Percentiles rank a stretch among this genome's conserved stretches.
phyloP scores from a whole-genome alignment of 2,113 vertebrate genomes.

The Xenopus tropicalis region UCB_Xtro_10.0 CM004443.2:40635001-40635500 shows the following conservation, averaged over 20 bases:
- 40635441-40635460: slow-evolving; percentile 10
- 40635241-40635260: slow-evolving; percentile 11
- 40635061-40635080: background rate
- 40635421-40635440: background rate
- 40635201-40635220: background rate
- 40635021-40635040: too few relatives aligned
- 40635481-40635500: slow-evolving; percentile 18
- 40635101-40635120: too few relatives aligned
- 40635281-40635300: too few relatives aligned
- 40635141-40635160: slow-evolving; percentile 15
- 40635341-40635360: too few relatives aligned
- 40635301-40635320: slow-evolving; percentile 16
- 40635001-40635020: background rate
- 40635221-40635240: background rate
- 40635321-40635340: background rate
- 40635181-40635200: too few relatives aligned
- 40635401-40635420: slow-evolving; percentile 31
- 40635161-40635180: background rate
- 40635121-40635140: too few relatives aligned
- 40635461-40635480: slow-evolving; percentile 2
- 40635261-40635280: too few relatives aligned
- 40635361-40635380: background rate
- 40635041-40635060: background rate
- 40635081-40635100: slow-evolving; percentile 12
- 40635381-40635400: background rate